Evolutionary conservation across 2,797 vertebrate genomes (phyloP).

Genomic region (Sandelia bainsii): DNA sequence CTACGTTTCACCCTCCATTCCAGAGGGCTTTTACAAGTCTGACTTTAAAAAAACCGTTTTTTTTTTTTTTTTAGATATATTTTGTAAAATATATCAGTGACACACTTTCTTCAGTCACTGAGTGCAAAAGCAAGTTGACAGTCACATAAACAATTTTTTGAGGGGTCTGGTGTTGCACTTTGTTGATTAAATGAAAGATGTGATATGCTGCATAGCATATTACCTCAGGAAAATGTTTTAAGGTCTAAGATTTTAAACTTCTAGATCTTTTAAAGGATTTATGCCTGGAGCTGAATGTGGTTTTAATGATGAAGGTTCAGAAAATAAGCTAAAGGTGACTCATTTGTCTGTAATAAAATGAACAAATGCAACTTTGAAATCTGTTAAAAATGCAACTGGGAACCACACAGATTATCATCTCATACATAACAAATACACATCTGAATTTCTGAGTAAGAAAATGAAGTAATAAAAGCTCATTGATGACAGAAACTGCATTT

Average conservation of each 20-base stretch:
- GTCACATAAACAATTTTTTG: neutral
- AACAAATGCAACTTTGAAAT: neutral
- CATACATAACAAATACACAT: too few species aligned
- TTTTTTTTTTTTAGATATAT: too few species aligned
- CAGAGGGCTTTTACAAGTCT: too few species aligned
- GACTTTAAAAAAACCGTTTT: too few species aligned
- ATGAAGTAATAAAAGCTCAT: neutral
- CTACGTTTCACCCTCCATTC: too few species aligned
- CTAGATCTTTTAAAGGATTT: neutral
- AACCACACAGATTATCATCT: too few species aligned
- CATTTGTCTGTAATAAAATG: neutral
- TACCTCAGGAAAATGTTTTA: slow-evolving; percentile 16
- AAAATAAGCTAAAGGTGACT: neutral
- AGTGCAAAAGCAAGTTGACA: neutral
- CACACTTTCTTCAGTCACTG: too few species aligned
- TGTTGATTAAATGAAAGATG: neutral
- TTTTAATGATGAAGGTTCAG: neutral
- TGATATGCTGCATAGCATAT: neutral
- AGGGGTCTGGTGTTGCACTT: neutral
- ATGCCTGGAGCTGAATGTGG: neutral
- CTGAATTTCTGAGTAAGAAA: neutral
- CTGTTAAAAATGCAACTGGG: too few species aligned
- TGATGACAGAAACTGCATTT: neutral
- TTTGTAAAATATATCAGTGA: too few species aligned
- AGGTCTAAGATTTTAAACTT: neutral